Conservation (phyloP, 2,888 invertebrate genomes). For the Amphimallon solstitiale region DNA sequence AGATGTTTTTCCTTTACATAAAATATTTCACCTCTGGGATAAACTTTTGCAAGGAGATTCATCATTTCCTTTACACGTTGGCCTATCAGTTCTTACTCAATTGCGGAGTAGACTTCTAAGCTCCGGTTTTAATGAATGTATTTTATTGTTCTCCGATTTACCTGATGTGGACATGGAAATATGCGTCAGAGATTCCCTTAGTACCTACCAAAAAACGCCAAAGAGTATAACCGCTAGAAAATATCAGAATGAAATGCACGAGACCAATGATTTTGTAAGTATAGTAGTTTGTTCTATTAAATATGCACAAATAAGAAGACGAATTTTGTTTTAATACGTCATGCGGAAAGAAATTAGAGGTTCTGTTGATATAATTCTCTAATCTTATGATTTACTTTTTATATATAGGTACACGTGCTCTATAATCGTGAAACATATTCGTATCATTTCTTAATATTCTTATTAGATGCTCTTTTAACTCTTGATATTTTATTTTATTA, state of each 20-base stretch:
- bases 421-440: background rate
- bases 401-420: too few species aligned
- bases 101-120: slow-evolving; percentile 83
- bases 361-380: too few species aligned
- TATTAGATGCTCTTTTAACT: too few species aligned
- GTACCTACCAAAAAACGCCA: slow-evolving; percentile 87
- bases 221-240: slow-evolving; percentile 87
- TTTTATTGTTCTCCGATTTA: slow-evolving; percentile 96
- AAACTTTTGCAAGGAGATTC: slow-evolving; percentile 92
- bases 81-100: slow-evolving; percentile 91
- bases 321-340: too few species aligned
- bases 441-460: background rate
- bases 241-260: slow-evolving; percentile 68
- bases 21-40: slow-evolving; percentile 98
- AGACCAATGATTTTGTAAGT: slow-evolving; percentile 40
- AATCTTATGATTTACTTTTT: too few species aligned
- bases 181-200: slow-evolving; percentile 88
- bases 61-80: slow-evolving; percentile 93
- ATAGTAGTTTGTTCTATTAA: background rate
- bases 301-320: too few species aligned
- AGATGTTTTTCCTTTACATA: slow-evolving; percentile 98
- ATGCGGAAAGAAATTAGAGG: too few species aligned
- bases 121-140: slow-evolving; percentile 98
- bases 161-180: slow-evolving; percentile 96
- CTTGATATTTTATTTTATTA: slow-evolving; percentile 32